phyloP scores from a whole-genome alignment of 2,888 invertebrate species.

The Eristalis arbustorum region DNA sequence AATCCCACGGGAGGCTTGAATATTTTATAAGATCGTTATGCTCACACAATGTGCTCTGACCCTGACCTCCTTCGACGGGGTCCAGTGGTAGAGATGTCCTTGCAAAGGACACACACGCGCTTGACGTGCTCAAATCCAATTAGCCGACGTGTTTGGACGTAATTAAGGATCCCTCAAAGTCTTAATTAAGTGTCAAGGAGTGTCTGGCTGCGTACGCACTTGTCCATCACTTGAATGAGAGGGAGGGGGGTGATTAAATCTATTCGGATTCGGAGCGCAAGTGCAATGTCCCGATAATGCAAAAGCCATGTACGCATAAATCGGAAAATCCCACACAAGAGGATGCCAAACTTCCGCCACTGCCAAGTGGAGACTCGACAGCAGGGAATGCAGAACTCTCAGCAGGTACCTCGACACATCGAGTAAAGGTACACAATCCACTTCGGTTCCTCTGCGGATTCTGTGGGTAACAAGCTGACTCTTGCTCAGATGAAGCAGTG shows the following conservation, averaged over 20 bases:
- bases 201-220: neutral
- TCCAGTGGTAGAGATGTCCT: neutral
- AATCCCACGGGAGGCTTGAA: conserved; percentile 2
- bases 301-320: conserved; percentile 23
- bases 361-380: neutral
- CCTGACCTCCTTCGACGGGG: neutral
- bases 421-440: neutral
- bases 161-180: neutral
- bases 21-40: conserved; percentile 19
- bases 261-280: neutral
- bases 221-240: too few species aligned
- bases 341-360: neutral
- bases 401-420: too few species aligned
- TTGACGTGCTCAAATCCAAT: neutral
- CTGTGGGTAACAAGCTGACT: too few species aligned
- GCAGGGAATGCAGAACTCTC: too few species aligned
- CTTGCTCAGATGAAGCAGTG: too few species aligned
- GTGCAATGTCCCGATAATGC: conserved; percentile 45
- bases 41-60: neutral
- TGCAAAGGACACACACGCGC: neutral
- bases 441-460: neutral
- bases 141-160: neutral
- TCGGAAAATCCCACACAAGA: neutral
- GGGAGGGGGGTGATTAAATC: neutral
- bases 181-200: neutral